phyloP scores from a whole-genome alignment of 2,888 invertebrate genomes.

The Hofmannophila pseudospretella region DNA sequence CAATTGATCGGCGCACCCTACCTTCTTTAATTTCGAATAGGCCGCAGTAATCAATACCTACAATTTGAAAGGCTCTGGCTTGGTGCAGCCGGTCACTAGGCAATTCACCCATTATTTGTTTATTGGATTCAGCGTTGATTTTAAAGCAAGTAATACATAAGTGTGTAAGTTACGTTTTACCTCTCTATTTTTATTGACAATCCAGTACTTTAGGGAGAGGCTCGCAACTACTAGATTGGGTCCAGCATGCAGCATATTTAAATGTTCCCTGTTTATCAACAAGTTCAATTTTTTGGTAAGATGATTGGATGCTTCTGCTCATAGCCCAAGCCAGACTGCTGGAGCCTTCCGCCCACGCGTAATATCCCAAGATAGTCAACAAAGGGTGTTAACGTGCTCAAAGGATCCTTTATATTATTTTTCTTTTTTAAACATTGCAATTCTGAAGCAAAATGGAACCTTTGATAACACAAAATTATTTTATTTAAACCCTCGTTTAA shows the following conservation, averaged over 20 bases:
- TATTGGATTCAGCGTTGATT: constrained; percentile 5
- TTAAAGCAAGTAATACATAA: constrained; percentile 11
- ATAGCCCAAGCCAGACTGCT: background rate
- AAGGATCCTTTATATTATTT: too few species aligned
- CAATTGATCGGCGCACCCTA: background rate
- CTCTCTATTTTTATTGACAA: constrained; percentile 5
- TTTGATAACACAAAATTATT: too few species aligned
- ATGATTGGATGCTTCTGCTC: constrained; percentile 3
- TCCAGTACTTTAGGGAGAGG: constrained; percentile 5
- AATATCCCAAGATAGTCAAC: constrained; percentile 3
- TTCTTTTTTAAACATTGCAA: too few species aligned
- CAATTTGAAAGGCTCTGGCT: constrained; percentile 3
- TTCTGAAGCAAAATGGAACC: too few species aligned
- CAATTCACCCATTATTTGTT: constrained; percentile 11
- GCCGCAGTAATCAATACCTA: constrained; percentile 4
- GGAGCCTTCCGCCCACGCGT: background rate
- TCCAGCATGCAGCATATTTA: background rate
- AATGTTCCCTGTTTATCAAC: constrained; percentile 5
- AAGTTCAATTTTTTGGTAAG: constrained; percentile 1
- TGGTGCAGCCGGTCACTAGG: constrained; percentile 3
- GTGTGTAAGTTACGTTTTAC: constrained; percentile 7
- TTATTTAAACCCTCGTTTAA: too few species aligned
- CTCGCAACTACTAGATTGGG: background rate
- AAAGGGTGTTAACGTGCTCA: background rate
- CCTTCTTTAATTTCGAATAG: background rate